phyloP scores from a whole-genome alignment of 2,888 invertebrate genomes.

The Lycocerus yunnanus region DNA sequence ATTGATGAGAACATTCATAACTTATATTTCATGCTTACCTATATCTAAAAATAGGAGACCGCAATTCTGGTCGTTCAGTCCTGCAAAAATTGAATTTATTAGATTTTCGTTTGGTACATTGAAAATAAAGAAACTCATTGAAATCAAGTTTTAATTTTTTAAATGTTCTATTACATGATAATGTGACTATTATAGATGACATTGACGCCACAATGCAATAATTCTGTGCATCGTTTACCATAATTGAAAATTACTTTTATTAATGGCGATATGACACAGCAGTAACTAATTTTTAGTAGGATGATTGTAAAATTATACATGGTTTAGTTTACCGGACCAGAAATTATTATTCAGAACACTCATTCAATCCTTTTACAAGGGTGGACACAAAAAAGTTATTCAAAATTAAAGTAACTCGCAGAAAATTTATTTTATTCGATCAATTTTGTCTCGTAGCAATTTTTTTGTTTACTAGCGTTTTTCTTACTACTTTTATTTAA shows the following conservation, averaged over 20 bases:
- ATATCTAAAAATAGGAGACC: neutral
- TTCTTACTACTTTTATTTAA: too few species aligned
- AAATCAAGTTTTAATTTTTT: neutral
- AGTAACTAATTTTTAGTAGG: neutral
- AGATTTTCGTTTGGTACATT: neutral
- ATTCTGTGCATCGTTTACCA: neutral
- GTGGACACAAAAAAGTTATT: too few species aligned
- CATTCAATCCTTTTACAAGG: too few species aligned
- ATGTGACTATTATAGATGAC: neutral
- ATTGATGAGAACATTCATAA: neutral
- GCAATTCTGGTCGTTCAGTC: neutral
- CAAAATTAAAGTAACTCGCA: too few species aligned
- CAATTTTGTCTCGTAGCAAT: too few species aligned
- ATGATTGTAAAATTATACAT: neutral
- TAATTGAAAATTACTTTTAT: conserved; percentile 14
- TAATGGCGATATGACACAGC: neutral
- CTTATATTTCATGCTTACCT: neutral
- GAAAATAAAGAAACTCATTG: neutral
- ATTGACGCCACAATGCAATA: conserved; percentile 1
- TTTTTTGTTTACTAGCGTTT: too few species aligned
- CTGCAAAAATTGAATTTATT: neutral
- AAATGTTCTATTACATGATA: neutral
- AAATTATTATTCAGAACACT: neutral
- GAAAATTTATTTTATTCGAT: too few species aligned
- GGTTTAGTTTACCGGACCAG: neutral